Percentiles rank a stretch among this genome's conserved stretches.
Conservation (phyloP, 1,140 invertebrate species). For the Lysiphlebus fabarum region DNA sequence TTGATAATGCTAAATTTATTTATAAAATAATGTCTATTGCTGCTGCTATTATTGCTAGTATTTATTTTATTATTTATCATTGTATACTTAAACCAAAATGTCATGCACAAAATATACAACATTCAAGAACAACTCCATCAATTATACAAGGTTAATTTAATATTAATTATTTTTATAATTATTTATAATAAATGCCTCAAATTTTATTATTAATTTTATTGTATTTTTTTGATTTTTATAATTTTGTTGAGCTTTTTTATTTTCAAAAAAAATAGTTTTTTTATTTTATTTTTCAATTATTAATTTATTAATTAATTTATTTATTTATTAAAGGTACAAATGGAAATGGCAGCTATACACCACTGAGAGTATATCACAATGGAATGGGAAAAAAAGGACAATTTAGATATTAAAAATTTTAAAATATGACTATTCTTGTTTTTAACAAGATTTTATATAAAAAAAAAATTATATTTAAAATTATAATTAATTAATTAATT, state of each 20-base stretch:
- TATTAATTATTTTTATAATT: neutral
- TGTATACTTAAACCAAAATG: slow-evolving; percentile 68
- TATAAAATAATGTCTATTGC: slow-evolving; percentile 63
- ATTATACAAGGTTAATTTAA: slow-evolving; percentile 50
- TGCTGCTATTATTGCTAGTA: slow-evolving; percentile 60
- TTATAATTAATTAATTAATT: neutral
- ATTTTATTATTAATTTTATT: too few relatives aligned
- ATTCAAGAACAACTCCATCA: slow-evolving; percentile 53
- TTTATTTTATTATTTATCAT: slow-evolving; percentile 71
- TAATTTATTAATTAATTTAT: slow-evolving; percentile 21
- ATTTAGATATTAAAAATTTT: slow-evolving; percentile 70
- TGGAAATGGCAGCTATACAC: slow-evolving; percentile 71
- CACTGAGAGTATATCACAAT: slow-evolving; percentile 74
- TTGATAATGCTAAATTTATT: slow-evolving; percentile 47
- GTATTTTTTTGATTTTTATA: slow-evolving; percentile 4
- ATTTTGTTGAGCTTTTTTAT: slow-evolving; percentile 7
- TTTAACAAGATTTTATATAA: slow-evolving; percentile 2
- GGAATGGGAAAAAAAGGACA: slow-evolving; percentile 72
- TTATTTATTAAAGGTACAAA: slow-evolving; percentile 59
- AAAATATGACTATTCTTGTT: too few relatives aligned
- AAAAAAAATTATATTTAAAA: neutral
- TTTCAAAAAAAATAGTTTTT: neutral
- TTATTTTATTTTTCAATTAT: slow-evolving; percentile 2
- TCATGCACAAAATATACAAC: slow-evolving; percentile 60
- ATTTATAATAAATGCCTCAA: too few relatives aligned